Evolutionary conservation across 2,888 invertebrate genomes (phyloP), one percentile per base, ranked within the genome.

Genomic region (Piscicola geometra): DNA sequence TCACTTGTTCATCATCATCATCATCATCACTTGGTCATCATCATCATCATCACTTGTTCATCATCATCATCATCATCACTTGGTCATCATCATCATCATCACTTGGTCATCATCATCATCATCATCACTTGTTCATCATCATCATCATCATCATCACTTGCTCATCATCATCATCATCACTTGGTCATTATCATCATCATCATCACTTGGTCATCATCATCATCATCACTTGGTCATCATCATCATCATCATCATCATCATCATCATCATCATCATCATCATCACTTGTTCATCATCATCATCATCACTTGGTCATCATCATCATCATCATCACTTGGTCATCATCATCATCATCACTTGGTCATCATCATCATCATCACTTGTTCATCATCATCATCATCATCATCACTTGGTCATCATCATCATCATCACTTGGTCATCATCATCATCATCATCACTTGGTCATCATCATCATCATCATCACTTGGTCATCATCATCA

Each of bases 381-480:
- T n/a, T n/a, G n/a, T n/a, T 5, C 41, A 66, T 66, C 32, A 66
- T 1, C 32, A 28, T 66, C 32, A 66, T 66, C 32, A 66, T 66
- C 32, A 66, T 66, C 32, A 66, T 66, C 32, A 66, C n/a, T n/a
- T n/a, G n/a, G n/a, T 66, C 9, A 66, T 66, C 15, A 66, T 33
- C 15, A 28, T 21, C 15, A 66, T 66, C 15, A 66, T 66, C 15
- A 25, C n/a, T n/a, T n/a, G n/a, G n/a, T n/a, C n/a, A n/a, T 74
- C 74, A 74, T 68, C 74, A 74, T 74, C 74, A 66, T 66, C 74
- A 74, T 67, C 74, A 74, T 74, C 67, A 60, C n/a, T n/a, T n/a
- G n/a, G n/a, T 60, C 74, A 74, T 67, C 74, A 67, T 66, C 74
- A 74, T 67, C 74, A 71, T 21, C 75, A 71, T 69, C 75, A 71